Conservation (phyloP, 2,113 vertebrate species). For the Redunca redunca region DNA sequence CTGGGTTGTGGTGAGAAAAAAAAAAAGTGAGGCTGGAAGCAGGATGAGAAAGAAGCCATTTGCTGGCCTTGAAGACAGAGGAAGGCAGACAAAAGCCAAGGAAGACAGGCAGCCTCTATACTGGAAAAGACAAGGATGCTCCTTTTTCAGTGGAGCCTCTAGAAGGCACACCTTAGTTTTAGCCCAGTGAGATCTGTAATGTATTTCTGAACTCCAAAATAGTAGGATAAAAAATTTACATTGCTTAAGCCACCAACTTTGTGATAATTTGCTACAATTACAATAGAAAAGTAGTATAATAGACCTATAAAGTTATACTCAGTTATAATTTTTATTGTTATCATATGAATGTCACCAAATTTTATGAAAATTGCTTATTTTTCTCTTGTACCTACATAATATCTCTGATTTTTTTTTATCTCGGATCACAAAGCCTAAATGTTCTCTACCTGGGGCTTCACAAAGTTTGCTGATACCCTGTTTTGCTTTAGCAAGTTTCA, state of each 20-base stretch:
- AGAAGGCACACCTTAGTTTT: not conserved
- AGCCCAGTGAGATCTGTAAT: not conserved
- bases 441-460: not conserved
- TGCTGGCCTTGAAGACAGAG: too few relatives aligned
- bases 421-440: not conserved
- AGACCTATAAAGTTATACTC: not conserved
- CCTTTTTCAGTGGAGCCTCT: not conserved
- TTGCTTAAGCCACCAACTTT: not conserved
- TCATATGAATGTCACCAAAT: not conserved
- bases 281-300: not conserved
- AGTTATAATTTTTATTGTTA: not conserved
- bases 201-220: not conserved
- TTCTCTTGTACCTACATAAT: not conserved
- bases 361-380: not conserved
- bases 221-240: not conserved
- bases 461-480: not conserved
- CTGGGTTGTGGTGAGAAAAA: not conserved
- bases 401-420: not conserved
- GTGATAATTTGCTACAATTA: not conserved
- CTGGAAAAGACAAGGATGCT: not conserved
- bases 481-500: constrained; percentile 6
- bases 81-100: not conserved
- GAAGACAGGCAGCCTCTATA: not conserved
- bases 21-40: not conserved
- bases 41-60: not conserved